Conservation (phyloP, 2,888 invertebrate genomes). For the Ochropleura plecta region DNA sequence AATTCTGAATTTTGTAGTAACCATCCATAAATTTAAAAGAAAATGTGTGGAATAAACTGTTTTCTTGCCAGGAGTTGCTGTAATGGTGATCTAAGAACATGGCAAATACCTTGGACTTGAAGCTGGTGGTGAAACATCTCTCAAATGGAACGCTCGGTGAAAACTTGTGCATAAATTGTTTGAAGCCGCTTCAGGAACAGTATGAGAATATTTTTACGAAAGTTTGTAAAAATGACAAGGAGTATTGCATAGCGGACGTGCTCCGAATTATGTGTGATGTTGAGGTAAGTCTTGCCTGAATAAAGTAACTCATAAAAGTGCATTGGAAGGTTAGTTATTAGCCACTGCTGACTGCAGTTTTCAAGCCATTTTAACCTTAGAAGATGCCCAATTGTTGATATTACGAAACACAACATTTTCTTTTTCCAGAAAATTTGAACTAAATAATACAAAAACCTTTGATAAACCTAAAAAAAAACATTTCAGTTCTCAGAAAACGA, state of each 20-base stretch:
- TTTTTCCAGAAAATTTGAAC: neutral
- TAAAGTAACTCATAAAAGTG: neutral
- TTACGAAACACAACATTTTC: neutral
- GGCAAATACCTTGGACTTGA: conserved; percentile 75
- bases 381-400: neutral
- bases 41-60: conserved; percentile 50
- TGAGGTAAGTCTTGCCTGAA: conserved; percentile 67
- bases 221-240: conserved; percentile 79
- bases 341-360: neutral
- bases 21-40: neutral
- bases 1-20: conserved; percentile 63
- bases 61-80: conserved; percentile 54
- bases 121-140: conserved; percentile 80
- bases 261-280: conserved; percentile 75
- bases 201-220: conserved; percentile 82
- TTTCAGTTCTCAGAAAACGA: conserved; percentile 77
- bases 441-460: neutral
- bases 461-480: conserved; percentile 1
- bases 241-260: conserved; percentile 83
- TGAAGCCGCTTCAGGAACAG: conserved; percentile 72
- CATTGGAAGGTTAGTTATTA: neutral
- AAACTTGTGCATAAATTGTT: conserved; percentile 82
- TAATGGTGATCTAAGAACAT: conserved; percentile 64
- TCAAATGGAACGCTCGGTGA: conserved; percentile 80
- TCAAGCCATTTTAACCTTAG: neutral